Conservation (phyloP, 2,888 invertebrate species). For the Acanthosoma haemorrhoidale region DNA sequence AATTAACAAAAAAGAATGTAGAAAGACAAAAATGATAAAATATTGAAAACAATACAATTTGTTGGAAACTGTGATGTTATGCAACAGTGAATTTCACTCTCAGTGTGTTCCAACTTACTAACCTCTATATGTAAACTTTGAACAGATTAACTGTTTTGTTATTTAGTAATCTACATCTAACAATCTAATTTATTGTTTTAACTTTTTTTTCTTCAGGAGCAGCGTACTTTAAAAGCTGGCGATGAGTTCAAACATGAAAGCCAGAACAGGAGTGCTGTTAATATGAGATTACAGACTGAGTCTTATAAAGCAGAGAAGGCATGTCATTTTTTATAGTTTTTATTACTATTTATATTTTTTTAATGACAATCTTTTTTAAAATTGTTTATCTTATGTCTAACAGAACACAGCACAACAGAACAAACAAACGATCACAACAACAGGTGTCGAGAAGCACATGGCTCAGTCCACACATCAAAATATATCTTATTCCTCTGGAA, state of each 20-base stretch:
- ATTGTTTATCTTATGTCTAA: constrained; percentile 27
- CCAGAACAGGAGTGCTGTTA: constrained; percentile 76
- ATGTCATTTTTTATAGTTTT: constrained; percentile 20
- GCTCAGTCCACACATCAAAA: constrained; percentile 66
- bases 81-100: background rate
- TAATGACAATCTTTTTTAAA: background rate
- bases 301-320: constrained; percentile 78
- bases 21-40: background rate
- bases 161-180: background rate
- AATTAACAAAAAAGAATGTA: too few species aligned
- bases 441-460: constrained; percentile 70
- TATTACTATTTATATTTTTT: background rate
- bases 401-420: constrained; percentile 64
- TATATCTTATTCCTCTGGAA: constrained; percentile 68
- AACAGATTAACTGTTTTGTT: background rate
- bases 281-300: constrained; percentile 78
- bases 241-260: constrained; percentile 81
- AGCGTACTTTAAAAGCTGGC: constrained; percentile 73
- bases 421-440: constrained; percentile 72
- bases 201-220: constrained; percentile 58
- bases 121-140: background rate
- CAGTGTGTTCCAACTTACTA: too few species aligned
- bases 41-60: background rate
- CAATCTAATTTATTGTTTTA: background rate
- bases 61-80: background rate